Base-by-base conservation (phyloP, 2,888 invertebrate genomes). In the Polylopha cassiicola region DNA sequence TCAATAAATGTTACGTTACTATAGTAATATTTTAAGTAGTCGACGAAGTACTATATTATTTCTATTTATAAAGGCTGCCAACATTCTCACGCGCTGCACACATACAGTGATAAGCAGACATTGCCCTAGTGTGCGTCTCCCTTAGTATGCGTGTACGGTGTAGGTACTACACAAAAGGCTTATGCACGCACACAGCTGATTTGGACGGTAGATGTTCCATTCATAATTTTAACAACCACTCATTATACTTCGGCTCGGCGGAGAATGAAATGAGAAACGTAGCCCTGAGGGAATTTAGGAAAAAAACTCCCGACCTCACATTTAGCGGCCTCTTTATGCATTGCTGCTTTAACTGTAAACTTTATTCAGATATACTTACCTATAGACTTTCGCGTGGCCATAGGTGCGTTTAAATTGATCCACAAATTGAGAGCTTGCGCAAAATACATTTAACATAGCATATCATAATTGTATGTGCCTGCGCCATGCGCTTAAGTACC, bases 151-250 rank as follows among this genome's bases (percentile, higher is more conserved):
- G 39, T 27, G 33, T 22, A 32, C 37, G 37, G 39, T 27, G 33
- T 22, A 32, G 31, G 37, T 23, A 33, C 24, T 13, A 39, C 34
- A 34, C 20, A 34, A 41, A 31, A 22, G 24, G 36, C 31, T 26
- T 23, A 7, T 10, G 30, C 30, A 53, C 56, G 46, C 68, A 68
- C 69, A 73, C 70, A 53, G 41, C 34, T 21, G 39, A 34, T 38
- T 29, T 41, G 39, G 55, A 67, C 58, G 49, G 65, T 65, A 73
- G 75, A 76, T 69, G 69, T 68, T 80, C 73, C 80, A 81, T 81
- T 81, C 81, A 81, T 81, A 79, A 79, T 76, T 74, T 77, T 76
- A 78, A 80, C 78, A 80, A 75, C 78, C 75, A 65, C 76, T 80
- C 75, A 79, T 80, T 80, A 79, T 75, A 60, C 61, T 58, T 56